Conservation (phyloP, 2,888 invertebrate genomes). For the Chrysotoxum bicinctum region DNA sequence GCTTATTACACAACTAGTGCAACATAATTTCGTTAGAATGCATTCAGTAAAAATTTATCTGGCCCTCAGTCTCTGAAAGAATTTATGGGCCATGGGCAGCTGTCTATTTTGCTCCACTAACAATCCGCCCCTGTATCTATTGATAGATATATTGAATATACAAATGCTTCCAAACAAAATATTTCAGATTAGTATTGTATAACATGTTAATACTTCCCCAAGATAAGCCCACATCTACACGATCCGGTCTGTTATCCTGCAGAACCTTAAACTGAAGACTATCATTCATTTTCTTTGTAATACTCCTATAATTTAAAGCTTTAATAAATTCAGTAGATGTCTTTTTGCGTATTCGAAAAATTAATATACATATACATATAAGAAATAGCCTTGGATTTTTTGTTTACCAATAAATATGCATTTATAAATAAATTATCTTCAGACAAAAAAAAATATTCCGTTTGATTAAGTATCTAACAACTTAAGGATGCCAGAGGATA, state of each 20-base stretch:
- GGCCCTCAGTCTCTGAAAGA: not conserved
- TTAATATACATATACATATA: not conserved
- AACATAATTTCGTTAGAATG: no score
- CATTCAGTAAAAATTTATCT: no score
- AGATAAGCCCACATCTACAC: not conserved
- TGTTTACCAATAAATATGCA: constrained; percentile 42
- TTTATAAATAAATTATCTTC: constrained; percentile 55
- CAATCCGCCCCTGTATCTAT: not conserved
- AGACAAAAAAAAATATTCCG: not conserved
- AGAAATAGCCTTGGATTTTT: not conserved
- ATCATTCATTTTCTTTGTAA: not conserved
- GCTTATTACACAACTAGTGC: no score
- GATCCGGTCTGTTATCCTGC: not conserved
- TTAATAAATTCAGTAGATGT: not conserved
- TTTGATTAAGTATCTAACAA: constrained; percentile 33
- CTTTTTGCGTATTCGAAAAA: not conserved
- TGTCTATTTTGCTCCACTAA: not conserved
- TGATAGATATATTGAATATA: not conserved
- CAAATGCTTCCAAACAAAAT: not conserved
- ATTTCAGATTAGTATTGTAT: constrained; percentile 32
- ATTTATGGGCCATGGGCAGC: not conserved
- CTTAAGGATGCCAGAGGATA: constrained; percentile 13
- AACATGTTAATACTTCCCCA: constrained; percentile 31
- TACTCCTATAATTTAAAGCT: not conserved
- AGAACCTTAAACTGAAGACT: constrained; percentile 21